Conservation (phyloP, 2,113 vertebrate species). For the Dermatemys mawii region DNA sequence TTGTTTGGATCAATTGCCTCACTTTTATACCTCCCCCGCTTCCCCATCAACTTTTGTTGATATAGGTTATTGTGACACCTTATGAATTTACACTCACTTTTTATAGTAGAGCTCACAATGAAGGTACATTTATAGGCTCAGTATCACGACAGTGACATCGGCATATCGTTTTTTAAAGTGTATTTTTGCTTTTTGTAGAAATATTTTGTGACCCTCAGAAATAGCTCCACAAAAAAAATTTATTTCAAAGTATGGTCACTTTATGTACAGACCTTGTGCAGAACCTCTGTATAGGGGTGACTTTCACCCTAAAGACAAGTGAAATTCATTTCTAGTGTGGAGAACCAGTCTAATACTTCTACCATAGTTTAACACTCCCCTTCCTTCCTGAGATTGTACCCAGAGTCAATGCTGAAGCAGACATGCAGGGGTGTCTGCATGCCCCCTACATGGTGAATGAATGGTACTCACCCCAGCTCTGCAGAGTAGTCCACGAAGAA, state of each 20-base stretch:
- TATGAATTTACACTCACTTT: no score
- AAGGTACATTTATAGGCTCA: no score
- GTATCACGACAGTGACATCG: no score
- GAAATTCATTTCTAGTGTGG: background rate
- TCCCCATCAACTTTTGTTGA: no score
- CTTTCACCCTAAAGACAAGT: background rate
- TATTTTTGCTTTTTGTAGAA: conserved; percentile 2
- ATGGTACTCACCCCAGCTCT: background rate
- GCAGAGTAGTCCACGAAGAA: background rate
- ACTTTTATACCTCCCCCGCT: no score
- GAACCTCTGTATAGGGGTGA: background rate
- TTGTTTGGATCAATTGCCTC: no score
- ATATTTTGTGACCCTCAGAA: conserved; percentile 10
- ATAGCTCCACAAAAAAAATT: conserved; percentile 4
- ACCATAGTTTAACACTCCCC: background rate
- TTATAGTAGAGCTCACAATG: no score
- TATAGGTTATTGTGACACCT: no score
- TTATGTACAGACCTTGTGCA: background rate
- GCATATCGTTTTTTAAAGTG: background rate
- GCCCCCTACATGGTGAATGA: background rate
- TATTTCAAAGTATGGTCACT: background rate
- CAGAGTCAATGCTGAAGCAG: background rate
- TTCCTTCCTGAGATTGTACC: rapidly evolving
- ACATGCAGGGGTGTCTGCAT: background rate
- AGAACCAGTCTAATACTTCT: background rate